Percentiles rank a stretch among this genome's conserved stretches.
These are phyloP conservation scores for Enteromius unitaeniatus DNA, from an alignment of 2,797 vertebrate species.

Conservation along the genomic window DNA sequence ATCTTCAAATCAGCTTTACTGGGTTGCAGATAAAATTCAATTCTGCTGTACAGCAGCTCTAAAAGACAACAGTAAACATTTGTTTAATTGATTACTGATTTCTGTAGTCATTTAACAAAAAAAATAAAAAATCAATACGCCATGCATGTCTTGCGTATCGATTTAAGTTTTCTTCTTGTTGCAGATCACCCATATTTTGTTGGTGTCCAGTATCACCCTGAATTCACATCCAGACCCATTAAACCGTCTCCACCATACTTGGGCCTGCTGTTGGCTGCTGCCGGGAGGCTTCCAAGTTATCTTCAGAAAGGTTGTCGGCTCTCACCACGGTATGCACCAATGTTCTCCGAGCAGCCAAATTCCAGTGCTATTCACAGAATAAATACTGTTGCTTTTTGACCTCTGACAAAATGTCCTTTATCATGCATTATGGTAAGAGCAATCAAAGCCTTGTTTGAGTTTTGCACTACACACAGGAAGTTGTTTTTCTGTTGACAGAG, in stretches of 20 bases:
- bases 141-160: not conserved
- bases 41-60: no score
- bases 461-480: not conserved
- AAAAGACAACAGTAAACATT: no score
- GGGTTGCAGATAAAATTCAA: no score
- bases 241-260: constrained; percentile 95
- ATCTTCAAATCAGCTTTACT: not conserved
- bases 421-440: not conserved
- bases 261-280: constrained; percentile 89
- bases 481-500: constrained; percentile 74
- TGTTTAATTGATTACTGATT: no score
- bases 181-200: constrained; percentile 95
- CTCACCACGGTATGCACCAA: constrained; percentile 85
- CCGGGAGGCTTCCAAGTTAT: constrained; percentile 87
- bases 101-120: not conserved
- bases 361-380: not conserved
- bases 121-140: not conserved
- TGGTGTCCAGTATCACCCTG: constrained; percentile 95
- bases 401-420: not conserved
- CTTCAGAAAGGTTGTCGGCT: constrained; percentile 91
- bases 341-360: not conserved
- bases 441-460: not conserved
- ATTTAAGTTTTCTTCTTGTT: not conserved
- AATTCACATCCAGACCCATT: constrained; percentile 96
- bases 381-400: not conserved